Base-by-base conservation (phyloP, 1,140 invertebrate genomes). In the Maniola jurtina region DNA sequence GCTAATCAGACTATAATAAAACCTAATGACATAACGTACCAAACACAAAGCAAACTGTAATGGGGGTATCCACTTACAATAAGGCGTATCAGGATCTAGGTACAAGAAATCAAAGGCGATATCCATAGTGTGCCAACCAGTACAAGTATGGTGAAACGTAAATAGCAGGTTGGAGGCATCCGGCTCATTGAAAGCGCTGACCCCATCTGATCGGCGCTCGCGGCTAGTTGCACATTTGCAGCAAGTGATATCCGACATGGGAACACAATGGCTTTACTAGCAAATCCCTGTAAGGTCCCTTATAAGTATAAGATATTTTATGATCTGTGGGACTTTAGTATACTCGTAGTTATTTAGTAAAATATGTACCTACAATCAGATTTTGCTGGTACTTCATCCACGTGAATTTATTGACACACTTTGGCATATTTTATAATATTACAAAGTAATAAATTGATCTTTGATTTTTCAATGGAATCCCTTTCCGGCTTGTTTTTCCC, bases 131-230 rank as follows among this genome's bases (percentile, higher is more conserved):
- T 86, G 85, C 84, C 87, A 87, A 84, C 86, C 66, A 80, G 80
- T 80, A 85, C 80, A 67, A 76, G 77, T 87, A 85, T 83, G 82
- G 83, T 84, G 86, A 88, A 90, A 86, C 86, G 81, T 88, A 88
- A 88, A 88, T 85, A 86, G 86, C 84, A 84, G 83, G 88, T 88
- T 86, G 78, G 73, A 85, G 80, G 82, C 83, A 90, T 88, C 88
- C 88, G 88, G 80, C 86, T 88, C 84, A 88, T 88, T 88, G 81
- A 90, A 90, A 86, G 81, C 84, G 85, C 83, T 90, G 88, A 90
- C 88, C 86, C 81, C 85, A 89, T 90, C 88, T 90, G 86, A 90
- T 90, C 85, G 80, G 45, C 64, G 79, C 79, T 77, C 66, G 72
- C 73, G 80, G 83, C 84, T 71, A 78, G 75, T 76, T 74, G 73